Base-by-base conservation (phyloP, 2,113 vertebrate species). In the Hypomesus transpacificus region DNA sequence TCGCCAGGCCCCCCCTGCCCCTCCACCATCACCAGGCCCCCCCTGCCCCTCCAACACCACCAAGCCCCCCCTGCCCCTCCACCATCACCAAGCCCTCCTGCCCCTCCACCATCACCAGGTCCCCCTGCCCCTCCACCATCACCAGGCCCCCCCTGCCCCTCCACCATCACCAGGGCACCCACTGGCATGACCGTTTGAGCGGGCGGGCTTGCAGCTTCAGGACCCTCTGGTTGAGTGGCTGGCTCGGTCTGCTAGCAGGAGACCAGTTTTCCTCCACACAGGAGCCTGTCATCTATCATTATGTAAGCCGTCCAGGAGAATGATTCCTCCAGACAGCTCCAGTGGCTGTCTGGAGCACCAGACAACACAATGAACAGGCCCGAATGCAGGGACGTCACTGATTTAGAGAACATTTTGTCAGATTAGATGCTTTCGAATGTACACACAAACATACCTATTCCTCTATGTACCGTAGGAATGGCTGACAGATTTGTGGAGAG, bases 271-370 rank as follows among this genome's bases (percentile, higher is more conserved):
- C 74, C 65, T 76, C 74, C 75, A 64, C 21, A 58, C 75, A 67
- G 80, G 78, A 75, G 75, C 85, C 80, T 85, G 84, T 87, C 86
- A 87, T 87, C 84, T 51, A 85, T 87, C 84, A 84, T 90, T 87
- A 87, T 71, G 60, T 0, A 39, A 77, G 63, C 76, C 56, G 70
- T 81, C 82, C 75, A 69, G 76, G 83, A 89, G 75, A 77, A 66
- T 81, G 84, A 87, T 87, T 85, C 39, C 57, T 39, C 68, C 75
- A 72, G 83, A 87, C 86, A 80, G 85, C 82, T 74, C 73, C n/a
- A 8, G 75, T 74, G 53, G 72, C 65, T 28, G 73, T 87, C 86
- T 72, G 75, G 80, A 80, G 83, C 68, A 59, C 46, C 60, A 78
- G 74, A 65, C 67, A 70, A 84, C 85, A 86, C 85, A 79, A 65